phyloP scores from a whole-genome alignment of 2,888 invertebrate species.

The Cephus pygmeus region DNA sequence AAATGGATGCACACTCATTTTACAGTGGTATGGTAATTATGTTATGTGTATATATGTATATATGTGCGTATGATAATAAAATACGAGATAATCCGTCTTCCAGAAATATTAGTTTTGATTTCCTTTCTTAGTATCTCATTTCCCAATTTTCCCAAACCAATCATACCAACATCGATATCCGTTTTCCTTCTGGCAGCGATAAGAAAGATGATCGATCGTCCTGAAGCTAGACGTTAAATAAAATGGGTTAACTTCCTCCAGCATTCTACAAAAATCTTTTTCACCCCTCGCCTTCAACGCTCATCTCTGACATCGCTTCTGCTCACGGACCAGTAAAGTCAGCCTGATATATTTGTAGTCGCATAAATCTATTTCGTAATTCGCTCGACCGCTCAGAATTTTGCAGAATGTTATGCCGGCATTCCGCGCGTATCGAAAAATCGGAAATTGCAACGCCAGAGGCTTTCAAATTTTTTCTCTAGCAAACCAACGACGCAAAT shows the following conservation, averaged over 20 bases:
- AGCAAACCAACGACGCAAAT: not conserved
- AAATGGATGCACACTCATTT: not conserved
- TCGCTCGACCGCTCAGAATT: not conserved
- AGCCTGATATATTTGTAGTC: not conserved
- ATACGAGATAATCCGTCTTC: not conserved
- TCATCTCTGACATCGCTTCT: not conserved
- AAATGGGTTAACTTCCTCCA: not conserved
- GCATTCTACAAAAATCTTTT: not conserved
- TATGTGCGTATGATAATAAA: not conserved
- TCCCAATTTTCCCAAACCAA: not conserved
- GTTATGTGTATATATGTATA: not conserved
- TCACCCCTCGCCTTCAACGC: not conserved
- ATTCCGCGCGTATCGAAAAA: not conserved
- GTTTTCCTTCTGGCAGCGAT: not conserved
- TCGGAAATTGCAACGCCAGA: not conserved
- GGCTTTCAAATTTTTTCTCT: not conserved
- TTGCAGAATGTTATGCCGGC: not conserved
- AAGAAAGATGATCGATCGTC: not conserved
- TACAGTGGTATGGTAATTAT: not conserved
- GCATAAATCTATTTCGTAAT: not conserved
- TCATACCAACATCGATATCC: not conserved
- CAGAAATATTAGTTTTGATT: not conserved
- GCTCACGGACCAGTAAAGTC: not conserved
- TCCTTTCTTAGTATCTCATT: not conserved
- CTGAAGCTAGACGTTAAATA: not conserved